Conservation (phyloP, 2,888 invertebrate species). For the Meiosimyza decipiens region DNA sequence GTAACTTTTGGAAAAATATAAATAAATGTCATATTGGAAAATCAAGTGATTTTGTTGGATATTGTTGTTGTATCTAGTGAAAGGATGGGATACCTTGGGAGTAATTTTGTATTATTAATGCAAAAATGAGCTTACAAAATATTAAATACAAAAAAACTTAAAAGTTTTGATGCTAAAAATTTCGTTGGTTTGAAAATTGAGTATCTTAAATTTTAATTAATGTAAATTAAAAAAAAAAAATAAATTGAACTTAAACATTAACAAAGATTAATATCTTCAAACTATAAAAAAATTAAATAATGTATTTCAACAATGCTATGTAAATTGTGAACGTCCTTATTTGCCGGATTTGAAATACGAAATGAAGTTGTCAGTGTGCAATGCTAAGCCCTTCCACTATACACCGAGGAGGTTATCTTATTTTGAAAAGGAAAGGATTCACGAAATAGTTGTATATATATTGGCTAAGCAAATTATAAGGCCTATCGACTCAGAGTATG, state of each 20-base stretch:
- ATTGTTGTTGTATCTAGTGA: too few species aligned
- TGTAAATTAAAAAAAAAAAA: conserved; percentile 32
- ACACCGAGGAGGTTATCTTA: conserved; percentile 39
- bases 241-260: conserved; percentile 17
- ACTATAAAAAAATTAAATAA: conserved; percentile 12
- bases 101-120: too few species aligned
- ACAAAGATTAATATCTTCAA: conserved; percentile 22
- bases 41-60: too few species aligned
- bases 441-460: conserved; percentile 37
- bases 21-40: background rate
- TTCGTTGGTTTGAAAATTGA: too few species aligned
- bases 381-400: conserved; percentile 39
- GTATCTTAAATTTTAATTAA: conserved; percentile 22
- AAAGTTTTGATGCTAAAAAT: too few species aligned
- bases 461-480: conserved; percentile 34
- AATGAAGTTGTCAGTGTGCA: conserved; percentile 37
- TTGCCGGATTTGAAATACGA: conserved; percentile 35
- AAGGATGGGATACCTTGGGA: too few species aligned
- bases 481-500: conserved; percentile 38
- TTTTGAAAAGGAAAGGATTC: conserved; percentile 32
- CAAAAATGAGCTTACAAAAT: too few species aligned
- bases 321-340: conserved; percentile 36
- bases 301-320: conserved; percentile 33
- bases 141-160: too few species aligned
- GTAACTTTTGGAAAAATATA: conserved; percentile 36